Conservation (phyloP, 23 tunicate genomes). For the Trididemnum clinides region DNA sequence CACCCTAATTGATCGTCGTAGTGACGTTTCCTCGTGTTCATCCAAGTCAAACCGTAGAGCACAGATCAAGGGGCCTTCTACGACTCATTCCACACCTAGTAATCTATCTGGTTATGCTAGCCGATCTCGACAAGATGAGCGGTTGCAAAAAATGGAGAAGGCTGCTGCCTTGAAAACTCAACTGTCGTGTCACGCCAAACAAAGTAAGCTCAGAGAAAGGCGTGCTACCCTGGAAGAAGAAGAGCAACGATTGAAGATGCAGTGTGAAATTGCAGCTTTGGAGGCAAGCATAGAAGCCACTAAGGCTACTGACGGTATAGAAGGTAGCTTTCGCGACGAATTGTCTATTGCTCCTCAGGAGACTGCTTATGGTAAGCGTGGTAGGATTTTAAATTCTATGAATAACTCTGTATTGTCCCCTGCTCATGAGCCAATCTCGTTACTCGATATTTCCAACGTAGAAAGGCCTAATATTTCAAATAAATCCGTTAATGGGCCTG, state of each 20-base stretch:
- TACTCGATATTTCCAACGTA: not conserved
- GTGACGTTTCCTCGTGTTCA: not conserved
- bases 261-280: not conserved
- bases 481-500: not conserved
- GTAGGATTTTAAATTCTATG: not conserved
- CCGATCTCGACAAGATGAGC: not conserved
- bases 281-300: not conserved
- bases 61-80: not conserved
- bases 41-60: not conserved
- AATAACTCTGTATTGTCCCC: not conserved
- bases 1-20: not conserved
- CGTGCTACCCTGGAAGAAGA: not conserved
- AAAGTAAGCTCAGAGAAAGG: not conserved
- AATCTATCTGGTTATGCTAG: not conserved
- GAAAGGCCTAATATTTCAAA: not conserved
- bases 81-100: too few species aligned
- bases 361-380: not conserved
- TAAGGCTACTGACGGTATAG: not conserved
- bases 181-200: not conserved
- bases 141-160: not conserved
- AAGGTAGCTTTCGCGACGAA: not conserved
- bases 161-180: conserved; percentile 15
- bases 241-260: not conserved
- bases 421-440: too few species aligned
- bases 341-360: not conserved